phyloP scores from a whole-genome alignment of 2,888 invertebrate species.

The Bedellia somnulentella region DNA sequence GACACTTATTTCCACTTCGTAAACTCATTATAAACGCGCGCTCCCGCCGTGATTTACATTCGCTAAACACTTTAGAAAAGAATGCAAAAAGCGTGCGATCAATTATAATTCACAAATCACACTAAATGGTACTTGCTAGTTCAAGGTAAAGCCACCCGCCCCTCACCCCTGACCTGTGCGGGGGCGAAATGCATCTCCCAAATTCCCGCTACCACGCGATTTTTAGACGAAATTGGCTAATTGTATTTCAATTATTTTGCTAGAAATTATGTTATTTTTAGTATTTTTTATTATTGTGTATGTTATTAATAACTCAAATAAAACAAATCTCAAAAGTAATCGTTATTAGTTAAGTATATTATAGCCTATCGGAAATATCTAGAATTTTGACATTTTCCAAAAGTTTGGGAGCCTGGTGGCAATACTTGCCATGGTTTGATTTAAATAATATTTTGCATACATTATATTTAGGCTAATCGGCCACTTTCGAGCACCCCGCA shows the following conservation, averaged over 20 bases:
- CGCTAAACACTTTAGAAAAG: too few species aligned
- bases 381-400: background rate
- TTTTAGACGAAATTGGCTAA: background rate
- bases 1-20: background rate
- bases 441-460: background rate
- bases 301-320: too few species aligned
- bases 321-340: too few species aligned
- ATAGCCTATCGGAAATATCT: background rate
- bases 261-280: background rate
- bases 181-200: too few species aligned
- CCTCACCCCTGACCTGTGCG: too few species aligned
- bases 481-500: too few species aligned
- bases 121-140: too few species aligned
- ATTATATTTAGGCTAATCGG: too few species aligned
- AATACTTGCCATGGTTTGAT: background rate
- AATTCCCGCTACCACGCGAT: background rate
- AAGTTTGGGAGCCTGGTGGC: background rate
- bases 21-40: background rate
- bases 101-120: too few species aligned
- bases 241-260: background rate
- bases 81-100: too few species aligned
- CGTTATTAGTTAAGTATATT: background rate
- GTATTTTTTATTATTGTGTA: too few species aligned
- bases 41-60: background rate
- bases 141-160: too few species aligned